Evolutionary conservation across 1,140 invertebrate species (phyloP), one percentile per base, ranked within the genome.

Genomic region (Mactra quadrangularis): DNA sequence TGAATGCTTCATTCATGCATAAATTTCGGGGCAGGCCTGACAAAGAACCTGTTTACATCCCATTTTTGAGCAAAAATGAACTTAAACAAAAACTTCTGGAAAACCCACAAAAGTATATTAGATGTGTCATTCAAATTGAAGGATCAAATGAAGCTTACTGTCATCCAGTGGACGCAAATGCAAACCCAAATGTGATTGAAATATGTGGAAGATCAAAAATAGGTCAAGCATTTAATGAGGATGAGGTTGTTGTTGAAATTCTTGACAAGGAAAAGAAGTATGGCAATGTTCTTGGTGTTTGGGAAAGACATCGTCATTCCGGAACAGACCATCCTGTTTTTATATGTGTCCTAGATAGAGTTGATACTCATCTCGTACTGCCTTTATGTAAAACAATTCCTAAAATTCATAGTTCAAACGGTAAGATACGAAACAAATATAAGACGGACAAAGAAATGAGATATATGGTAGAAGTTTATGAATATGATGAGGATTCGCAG

Each of bases 351-450:
- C 50, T 88, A 27, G 89, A 91, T 74, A 62, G 84, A 6, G 59
- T 76, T 29, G 85, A 87, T 11, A 82, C 84, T 13, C 72, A 87
- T 77, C 68, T 92, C 0, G 89, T 91, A 87, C 83, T 77, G 31
- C 90, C 91, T 22, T 64, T 91, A 0, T 88, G 89, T 82, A 87
- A 87, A 75, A 90, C 83, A 17, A 75, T 89, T n/a, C 91, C 91
- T 31, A 91, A 90, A 55, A 83, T 92, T 15, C 85, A 90, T 82
- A 76, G 81, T 62, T 47, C 89, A 17, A 82, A 87, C 22, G 81
- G 57, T 33, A 47, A 45, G 0, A 60, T 82, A 41, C 52, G 13
- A 53, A 52, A 71, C 9, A 85, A 84, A 33, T 75, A 27, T n/a
- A 27, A 33, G 11, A 22, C 4, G 52, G 72, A 38, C 45, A 76